phyloP scores from a whole-genome alignment of 2,113 vertebrate genomes.

The Triplophysa siluroides region DNA sequence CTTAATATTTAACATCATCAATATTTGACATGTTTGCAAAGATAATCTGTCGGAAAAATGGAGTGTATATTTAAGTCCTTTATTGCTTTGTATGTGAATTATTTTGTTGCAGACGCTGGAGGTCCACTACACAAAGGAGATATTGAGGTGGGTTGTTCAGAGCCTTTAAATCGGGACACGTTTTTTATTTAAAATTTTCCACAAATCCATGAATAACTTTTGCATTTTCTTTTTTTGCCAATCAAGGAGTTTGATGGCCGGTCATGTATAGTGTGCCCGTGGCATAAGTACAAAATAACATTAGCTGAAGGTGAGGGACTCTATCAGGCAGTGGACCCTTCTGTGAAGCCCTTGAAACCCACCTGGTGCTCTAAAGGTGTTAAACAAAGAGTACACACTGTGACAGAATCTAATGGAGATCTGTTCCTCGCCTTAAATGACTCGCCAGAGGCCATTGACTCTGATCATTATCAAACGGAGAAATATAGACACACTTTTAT shows the following conservation, averaged over 20 bases:
- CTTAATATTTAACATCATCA: too few relatives aligned
- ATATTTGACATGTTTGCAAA: too few relatives aligned
- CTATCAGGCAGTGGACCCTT: slow-evolving; percentile 85
- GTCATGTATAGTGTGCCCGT: slow-evolving; percentile 89
- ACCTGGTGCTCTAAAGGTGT: slow-evolving; percentile 88
- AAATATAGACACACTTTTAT: slow-evolving; percentile 67
- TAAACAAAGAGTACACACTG: slow-evolving; percentile 86
- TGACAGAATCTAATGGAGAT: slow-evolving; percentile 78
- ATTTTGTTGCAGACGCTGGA: slow-evolving; percentile 82
- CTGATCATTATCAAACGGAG: slow-evolving; percentile 85
- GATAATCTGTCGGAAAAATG: neutral
- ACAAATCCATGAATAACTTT: neutral
- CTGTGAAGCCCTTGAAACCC: slow-evolving; percentile 75
- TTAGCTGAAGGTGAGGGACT: slow-evolving; percentile 88
- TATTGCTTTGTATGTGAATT: slow-evolving; percentile 2
- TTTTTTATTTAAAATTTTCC: neutral
- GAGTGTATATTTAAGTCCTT: neutral
- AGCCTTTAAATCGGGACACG: neutral
- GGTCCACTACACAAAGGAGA: slow-evolving; percentile 85
- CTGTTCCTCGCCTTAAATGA: slow-evolving; percentile 83
- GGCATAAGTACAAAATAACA: slow-evolving; percentile 93
- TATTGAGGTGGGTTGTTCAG: slow-evolving; percentile 81
- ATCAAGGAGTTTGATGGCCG: slow-evolving; percentile 83
- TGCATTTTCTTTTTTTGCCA: neutral
- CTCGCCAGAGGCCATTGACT: slow-evolving; percentile 75